Evolutionary conservation across 2,113 vertebrate genomes (phyloP), one percentile per base, ranked within the genome.

Genomic region (Trichomycterus rosablanca): DNA sequence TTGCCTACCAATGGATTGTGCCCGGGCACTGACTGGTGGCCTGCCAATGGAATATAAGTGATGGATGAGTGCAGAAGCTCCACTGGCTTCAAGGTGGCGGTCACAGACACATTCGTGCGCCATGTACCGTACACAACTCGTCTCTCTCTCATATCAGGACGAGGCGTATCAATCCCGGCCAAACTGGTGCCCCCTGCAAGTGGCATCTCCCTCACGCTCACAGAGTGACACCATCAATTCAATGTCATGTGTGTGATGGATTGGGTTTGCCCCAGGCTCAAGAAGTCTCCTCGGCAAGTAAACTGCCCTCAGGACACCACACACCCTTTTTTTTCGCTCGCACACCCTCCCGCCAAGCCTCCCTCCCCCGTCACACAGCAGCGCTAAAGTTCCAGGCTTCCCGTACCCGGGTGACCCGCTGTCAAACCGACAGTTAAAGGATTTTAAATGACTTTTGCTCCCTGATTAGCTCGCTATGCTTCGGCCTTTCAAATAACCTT

Each of bases 141-240:
- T 34, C 37, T 42, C 63, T 45, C 63, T 37, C 37, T 67, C 64
- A 67, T 50, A 59, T 52, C 56, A 40, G 46, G 37, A 44, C 35
- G 39, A 8, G 40, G 18, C 34, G 18, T 56, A 65, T 60, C 59
- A 67, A 45, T 45, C 84, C n/a, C n/a, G n/a, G n/a, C n/a, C n/a
- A n/a, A n/a, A n/a, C n/a, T 80, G 84, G 72, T 76, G 77, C 78
- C 78, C 78, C 77, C 86, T 89, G 87, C 84, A 90, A 89, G 87
- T 90, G 90, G 90, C 89, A 89, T 88, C 81, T 86, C 83, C 89
- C 84, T 87, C 85, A 90, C 84, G 18, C 79, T 67, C 82, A 81
- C 81, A 79, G 80, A 79, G 83, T 89, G 90, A 89, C 87, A 89
- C 62, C 68, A 77, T 72, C 84, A 80, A 85, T 89, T 92, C 82